Evolutionary conservation across 1,140 invertebrate species (phyloP).

Genomic region (Hyphantria cunea): DNA sequence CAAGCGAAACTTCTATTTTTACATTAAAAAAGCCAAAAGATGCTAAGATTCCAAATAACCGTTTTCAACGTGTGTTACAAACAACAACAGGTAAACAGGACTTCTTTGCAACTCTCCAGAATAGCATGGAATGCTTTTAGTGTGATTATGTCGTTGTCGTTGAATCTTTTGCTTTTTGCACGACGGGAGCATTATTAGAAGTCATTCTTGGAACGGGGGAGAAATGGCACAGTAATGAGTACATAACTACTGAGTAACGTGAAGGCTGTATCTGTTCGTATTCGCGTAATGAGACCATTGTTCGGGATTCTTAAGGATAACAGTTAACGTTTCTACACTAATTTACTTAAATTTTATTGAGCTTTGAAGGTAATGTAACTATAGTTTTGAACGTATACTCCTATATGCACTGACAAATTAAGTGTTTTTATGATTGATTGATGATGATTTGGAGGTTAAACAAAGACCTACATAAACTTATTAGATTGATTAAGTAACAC

Average conservation of each 20-base stretch:
- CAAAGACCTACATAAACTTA: too few species aligned
- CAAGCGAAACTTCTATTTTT: slow-evolving; percentile 4
- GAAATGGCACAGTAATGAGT: slow-evolving; percentile 57
- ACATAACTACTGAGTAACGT: slow-evolving; percentile 39
- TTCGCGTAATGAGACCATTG: slow-evolving; percentile 42
- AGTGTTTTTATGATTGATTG: too few species aligned
- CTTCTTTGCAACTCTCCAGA: slow-evolving; percentile 29
- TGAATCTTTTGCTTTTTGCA: slow-evolving; percentile 59
- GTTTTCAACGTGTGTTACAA: not conserved
- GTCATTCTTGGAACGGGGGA: slow-evolving; percentile 48
- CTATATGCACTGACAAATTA: too few species aligned
- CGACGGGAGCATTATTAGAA: slow-evolving; percentile 59
- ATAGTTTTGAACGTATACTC: slow-evolving; percentile 1
- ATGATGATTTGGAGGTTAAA: too few species aligned
- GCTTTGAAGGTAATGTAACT: not conserved
- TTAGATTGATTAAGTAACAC: too few species aligned
- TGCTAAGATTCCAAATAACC: not conserved
- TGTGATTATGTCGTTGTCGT: slow-evolving; percentile 68
- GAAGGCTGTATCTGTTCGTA: slow-evolving; percentile 28
- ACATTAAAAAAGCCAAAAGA: not conserved
- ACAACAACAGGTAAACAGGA: slow-evolving; percentile 16
- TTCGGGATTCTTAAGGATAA: slow-evolving; percentile 4
- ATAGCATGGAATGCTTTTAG: slow-evolving; percentile 64
- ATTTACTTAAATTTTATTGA: slow-evolving; percentile 17
- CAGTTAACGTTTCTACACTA: slow-evolving; percentile 24